Evolutionary conservation across 2,888 invertebrate genomes (phyloP).

Genomic region (Drosophila monieri): DNA sequence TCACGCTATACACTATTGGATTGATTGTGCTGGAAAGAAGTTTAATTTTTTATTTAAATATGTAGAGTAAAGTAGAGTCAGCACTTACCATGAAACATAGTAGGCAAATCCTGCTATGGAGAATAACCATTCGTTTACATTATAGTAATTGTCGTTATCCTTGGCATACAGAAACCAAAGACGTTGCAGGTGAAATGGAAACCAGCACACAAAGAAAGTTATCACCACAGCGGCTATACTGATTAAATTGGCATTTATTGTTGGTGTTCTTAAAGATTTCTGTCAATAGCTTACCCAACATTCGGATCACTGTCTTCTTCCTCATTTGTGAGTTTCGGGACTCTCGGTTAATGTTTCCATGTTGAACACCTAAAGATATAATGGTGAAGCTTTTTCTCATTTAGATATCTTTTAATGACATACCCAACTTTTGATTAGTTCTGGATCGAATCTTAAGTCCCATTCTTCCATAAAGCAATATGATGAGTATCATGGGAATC

Average conservation of each 20-base stretch:
- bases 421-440: conserved; percentile 84
- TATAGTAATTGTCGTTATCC: conserved; percentile 86
- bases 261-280: background rate
- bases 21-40: conserved; percentile 89
- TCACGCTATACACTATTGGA: conserved; percentile 93
- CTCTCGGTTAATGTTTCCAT: conserved; percentile 89
- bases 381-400: background rate
- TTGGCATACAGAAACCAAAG: conserved; percentile 91
- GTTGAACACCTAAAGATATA: conserved; percentile 81
- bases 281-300: conserved; percentile 87
- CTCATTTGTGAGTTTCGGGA: conserved; percentile 88
- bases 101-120: conserved; percentile 92
- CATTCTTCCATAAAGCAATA: conserved; percentile 92
- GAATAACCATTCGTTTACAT: conserved; percentile 91
- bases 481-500: conserved; percentile 89
- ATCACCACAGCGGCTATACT: conserved; percentile 94
- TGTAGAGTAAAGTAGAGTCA: background rate
- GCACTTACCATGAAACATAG: conserved; percentile 87
- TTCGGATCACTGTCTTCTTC: conserved; percentile 90
- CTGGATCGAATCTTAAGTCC: conserved; percentile 88
- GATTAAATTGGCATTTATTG: conserved; percentile 9
- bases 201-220: conserved; percentile 97
- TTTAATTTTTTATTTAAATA: background rate
- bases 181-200: conserved; percentile 97
- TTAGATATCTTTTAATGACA: background rate